Percentiles rank a stretch among this genome's conserved stretches.
Conservation (phyloP, 2,113 vertebrate genomes). For the Cyanoderma ruficeps region DNA sequence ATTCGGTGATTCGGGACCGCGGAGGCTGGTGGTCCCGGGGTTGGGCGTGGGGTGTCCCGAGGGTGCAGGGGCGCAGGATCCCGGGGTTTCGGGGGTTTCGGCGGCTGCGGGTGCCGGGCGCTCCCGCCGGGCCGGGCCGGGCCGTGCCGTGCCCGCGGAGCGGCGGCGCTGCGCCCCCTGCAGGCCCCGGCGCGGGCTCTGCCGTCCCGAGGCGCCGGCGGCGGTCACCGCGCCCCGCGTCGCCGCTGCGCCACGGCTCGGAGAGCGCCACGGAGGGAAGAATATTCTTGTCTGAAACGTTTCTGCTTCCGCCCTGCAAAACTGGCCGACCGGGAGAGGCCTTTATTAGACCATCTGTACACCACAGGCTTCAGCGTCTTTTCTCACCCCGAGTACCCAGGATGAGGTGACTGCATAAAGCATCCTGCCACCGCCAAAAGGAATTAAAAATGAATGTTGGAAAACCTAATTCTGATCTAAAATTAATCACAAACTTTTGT, state of each 20-base stretch:
- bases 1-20: background rate
- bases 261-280: background rate
- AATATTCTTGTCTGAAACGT: rapidly evolving
- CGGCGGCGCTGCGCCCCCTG: slow-evolving; percentile 8
- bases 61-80: too few species aligned
- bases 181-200: background rate
- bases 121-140: too few species aligned
- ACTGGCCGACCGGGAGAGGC: background rate
- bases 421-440: background rate
- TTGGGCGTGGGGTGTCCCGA: too few species aligned
- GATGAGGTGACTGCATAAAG: rapidly evolving
- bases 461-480: background rate
- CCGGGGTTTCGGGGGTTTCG: background rate
- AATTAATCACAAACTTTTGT: background rate
- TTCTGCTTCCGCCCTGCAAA: background rate
- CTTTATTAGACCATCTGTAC: background rate
- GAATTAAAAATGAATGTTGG: background rate
- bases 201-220: rapidly evolving
- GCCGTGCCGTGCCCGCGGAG: background rate
- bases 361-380: background rate
- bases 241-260: background rate
- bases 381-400: too few species aligned
- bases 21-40: background rate
- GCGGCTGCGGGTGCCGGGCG: background rate
- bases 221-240: rapidly evolving